Base-by-base conservation (phyloP, 2,113 vertebrate species). In the Enhydra lutris region DNA sequence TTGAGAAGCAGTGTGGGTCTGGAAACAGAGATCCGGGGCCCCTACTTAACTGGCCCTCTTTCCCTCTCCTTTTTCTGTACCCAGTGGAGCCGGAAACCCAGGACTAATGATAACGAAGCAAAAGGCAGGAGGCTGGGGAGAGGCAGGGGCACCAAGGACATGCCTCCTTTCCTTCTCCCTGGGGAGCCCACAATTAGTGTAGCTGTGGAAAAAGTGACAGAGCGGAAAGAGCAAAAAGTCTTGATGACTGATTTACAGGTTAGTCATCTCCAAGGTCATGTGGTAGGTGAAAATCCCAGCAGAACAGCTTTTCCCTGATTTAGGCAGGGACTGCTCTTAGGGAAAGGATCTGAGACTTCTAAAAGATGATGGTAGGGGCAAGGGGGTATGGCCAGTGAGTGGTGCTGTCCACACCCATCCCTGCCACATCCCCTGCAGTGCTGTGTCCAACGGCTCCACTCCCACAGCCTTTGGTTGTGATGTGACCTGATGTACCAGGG, bases 121-220 rank as follows among this genome's bases (percentile, higher is more conserved):
- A 45, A 73, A 94, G 63, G 21, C 71, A 67, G 14, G 36, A 71
- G n/a, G 26, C 39, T 1, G 45, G 42, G 86, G 79, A 59, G 2
- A 6, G 67, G 42, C 73, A 26, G 13, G 52, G 59, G 50, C 69
- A 20, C 89, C 65, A 57, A 73, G 34, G 24, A 9, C 47, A 3
- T 0, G 23, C 17, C 55, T 50, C 45, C 84, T 42, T 65, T 52
- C 76, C 79, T 89, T 73, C 85, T 89, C 94, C 67, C 78, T 0
- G 0, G 7, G 55, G 93, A 76, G 45, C 47, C 84, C 71, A 83
- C 93, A 86, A 61, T 94, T 89, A 94, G 76, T 11, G 24, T 7
- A 26, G 29, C 86, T 83, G 34, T 91, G 98, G 97, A 97, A 98
- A 96, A 95, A 91, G 52, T 95, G 96, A 97, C 74, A 84, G 74